phyloP scores from a whole-genome alignment of 1,140 invertebrate species.

The Diorhabda carinulata region DNA sequence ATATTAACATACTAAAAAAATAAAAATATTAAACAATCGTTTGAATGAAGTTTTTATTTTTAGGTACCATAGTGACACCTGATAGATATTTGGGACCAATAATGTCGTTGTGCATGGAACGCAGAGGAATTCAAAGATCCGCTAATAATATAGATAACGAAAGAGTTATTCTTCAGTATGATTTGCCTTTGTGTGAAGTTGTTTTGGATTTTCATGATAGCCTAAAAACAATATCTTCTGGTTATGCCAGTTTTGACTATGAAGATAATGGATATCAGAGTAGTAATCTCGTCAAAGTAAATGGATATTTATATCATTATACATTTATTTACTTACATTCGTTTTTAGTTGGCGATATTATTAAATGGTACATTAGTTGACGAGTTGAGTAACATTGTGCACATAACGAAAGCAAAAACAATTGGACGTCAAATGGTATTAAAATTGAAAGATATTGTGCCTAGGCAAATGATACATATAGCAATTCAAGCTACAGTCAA shows the following conservation, averaged over 20 bases:
- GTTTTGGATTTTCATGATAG: conserved; percentile 93
- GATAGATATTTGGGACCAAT: conserved; percentile 67
- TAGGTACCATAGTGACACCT: conserved; percentile 87
- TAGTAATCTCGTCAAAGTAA: conserved; percentile 69
- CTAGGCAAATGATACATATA: conserved; percentile 82
- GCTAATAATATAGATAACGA: conserved; percentile 77
- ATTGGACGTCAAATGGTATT: conserved; percentile 67
- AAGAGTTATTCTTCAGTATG: conserved; percentile 75
- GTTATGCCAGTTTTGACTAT: conserved; percentile 97
- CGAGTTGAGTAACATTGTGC: conserved; percentile 83
- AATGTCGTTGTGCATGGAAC: conserved; percentile 70
- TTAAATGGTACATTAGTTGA: conserved; percentile 81
- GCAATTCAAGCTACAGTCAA: conserved; percentile 82
- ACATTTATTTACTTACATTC: not conserved
- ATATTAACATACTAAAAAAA: too few species aligned
- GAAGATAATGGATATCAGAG: conserved; percentile 82
- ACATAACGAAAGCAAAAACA: conserved; percentile 63
- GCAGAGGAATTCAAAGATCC: conserved; percentile 71
- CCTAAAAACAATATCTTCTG: conserved; percentile 84
- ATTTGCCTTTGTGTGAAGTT: conserved; percentile 88
- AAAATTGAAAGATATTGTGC: conserved; percentile 84
- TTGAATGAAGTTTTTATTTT: not conserved
- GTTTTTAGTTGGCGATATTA: conserved; percentile 67
- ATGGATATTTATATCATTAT: conserved; percentile 7
- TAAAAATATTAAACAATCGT: too few species aligned